Base-by-base conservation (phyloP, 1,140 invertebrate species). In the Pentalonia nigronervosa region DNA sequence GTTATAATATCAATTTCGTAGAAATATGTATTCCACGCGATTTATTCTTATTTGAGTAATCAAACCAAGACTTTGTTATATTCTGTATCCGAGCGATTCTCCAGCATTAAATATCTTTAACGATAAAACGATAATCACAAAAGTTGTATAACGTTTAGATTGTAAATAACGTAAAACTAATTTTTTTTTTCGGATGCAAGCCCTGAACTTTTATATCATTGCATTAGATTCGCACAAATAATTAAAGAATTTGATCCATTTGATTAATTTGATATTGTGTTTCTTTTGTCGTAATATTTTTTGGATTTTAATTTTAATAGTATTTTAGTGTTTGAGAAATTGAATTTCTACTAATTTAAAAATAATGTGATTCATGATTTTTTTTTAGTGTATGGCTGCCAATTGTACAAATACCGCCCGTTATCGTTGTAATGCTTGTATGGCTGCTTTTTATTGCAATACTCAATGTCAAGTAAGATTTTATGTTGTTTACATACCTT, bases 381-480 rank as follows among this genome's bases (percentile, higher is more conserved):
- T n/a, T 76, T 67, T 76, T 76, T 76, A 76, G n/a, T 76, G 60
- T 34, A 76, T n/a, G 60, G 60, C 60, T n/a, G 60, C 60, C 60
- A n/a, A 67, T n/a, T 67, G 60, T 67, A 67, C 60, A 67, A 67
- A 67, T 67, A 14, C 11, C n/a, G 30, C 60, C 30, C 4, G 30
- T n/a, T 67, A n/a, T 30, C 25, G 3, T 67, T 67, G 60, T 67
- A 14, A 67, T 4, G 14, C 3, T 67, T 67, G 60, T 67, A n/a
- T n/a, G 60, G 60, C 30, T n/a, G 60, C 30, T n/a, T n/a, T 14
- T 67, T 67, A 67, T n/a, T 67, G 60, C 30, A 14, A 30, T 67
- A n/a, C 3, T n/a, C 30, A 67, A 67, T 67, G 60, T 11, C 60
- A 67, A 67, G 60, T 67, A 67, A 67, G 60, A n/a, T 67, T 67